Evolutionary conservation across 2,797 vertebrate genomes (phyloP).

Genomic region (Intellagama lesueurii): DNA sequence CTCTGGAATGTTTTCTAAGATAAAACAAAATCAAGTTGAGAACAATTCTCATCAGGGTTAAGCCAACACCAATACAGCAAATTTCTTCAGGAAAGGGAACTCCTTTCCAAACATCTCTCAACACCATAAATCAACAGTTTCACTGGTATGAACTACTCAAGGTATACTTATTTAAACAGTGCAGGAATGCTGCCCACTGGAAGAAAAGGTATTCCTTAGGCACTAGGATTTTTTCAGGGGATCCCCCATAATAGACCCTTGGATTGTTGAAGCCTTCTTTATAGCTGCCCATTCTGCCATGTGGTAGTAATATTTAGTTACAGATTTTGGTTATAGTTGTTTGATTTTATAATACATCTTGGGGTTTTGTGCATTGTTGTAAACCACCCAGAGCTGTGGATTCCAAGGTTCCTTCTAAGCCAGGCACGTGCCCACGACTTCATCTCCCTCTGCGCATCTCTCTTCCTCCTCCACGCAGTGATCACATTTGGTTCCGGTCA

Average conservation of each 20-base stretch:
- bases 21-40: constrained; percentile 23
- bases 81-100: background rate
- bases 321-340: too few relatives aligned
- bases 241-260: background rate
- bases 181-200: background rate
- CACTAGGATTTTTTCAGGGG: background rate
- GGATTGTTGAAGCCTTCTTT: background rate
- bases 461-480: too few relatives aligned
- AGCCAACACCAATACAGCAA: background rate
- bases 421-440: too few relatives aligned
- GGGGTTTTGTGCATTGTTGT: too few relatives aligned
- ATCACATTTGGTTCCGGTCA: too few relatives aligned
- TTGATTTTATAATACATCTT: too few relatives aligned
- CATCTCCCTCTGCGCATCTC: too few relatives aligned
- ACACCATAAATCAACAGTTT: background rate
- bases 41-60: background rate
- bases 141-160: background rate
- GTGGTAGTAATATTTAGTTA: too few relatives aligned
- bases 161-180: background rate
- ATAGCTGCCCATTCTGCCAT: too few relatives aligned
- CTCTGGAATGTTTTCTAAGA: constrained; percentile 98
- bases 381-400: too few relatives aligned
- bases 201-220: background rate
- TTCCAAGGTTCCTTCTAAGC: too few relatives aligned
- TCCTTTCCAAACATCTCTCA: background rate